Conservation (phyloP, 2,797 vertebrate species). For the Diplodus sargus region DNA sequence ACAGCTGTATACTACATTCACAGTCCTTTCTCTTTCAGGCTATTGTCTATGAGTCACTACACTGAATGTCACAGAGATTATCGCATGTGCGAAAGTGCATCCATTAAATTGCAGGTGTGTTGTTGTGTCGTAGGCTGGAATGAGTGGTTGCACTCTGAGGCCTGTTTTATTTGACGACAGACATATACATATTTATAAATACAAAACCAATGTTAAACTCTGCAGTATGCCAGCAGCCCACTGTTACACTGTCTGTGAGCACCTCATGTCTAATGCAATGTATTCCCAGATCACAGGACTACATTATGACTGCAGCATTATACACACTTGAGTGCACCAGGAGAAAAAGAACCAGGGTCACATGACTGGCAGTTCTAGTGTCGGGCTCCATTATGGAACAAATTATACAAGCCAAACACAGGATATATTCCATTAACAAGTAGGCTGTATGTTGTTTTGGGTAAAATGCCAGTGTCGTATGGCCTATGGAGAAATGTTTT, state of each 20-base stretch:
- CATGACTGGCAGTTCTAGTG: constrained; percentile 2
- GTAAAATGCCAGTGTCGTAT: not conserved
- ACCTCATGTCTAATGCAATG: constrained; percentile 4
- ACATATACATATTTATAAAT: constrained; percentile 32
- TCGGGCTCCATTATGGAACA: constrained; percentile 24
- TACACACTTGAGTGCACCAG: constrained; percentile 29
- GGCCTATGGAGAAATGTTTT: not conserved
- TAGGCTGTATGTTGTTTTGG: not conserved
- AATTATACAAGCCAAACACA: constrained; percentile 12
- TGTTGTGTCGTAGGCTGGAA: constrained; percentile 15
- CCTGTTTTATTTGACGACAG: constrained; percentile 23
- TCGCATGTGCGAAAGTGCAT: not conserved
- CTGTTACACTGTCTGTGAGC: not conserved
- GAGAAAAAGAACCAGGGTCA: constrained; percentile 25
- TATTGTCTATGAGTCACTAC: constrained; percentile 6
- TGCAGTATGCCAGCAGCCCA: not conserved
- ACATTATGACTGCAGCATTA: constrained; percentile 36
- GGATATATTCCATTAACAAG: not conserved
- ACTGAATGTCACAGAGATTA: constrained; percentile 1
- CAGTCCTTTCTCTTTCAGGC: not conserved
- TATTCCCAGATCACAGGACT: constrained; percentile 29
- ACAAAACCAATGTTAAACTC: constrained; percentile 23
- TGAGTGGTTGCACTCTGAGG: constrained; percentile 13
- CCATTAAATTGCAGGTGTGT: constrained; percentile 1
- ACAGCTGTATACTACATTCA: not conserved